phyloP scores from a whole-genome alignment of 2,888 invertebrate genomes.

The Muschampia plurimacula region DNA sequence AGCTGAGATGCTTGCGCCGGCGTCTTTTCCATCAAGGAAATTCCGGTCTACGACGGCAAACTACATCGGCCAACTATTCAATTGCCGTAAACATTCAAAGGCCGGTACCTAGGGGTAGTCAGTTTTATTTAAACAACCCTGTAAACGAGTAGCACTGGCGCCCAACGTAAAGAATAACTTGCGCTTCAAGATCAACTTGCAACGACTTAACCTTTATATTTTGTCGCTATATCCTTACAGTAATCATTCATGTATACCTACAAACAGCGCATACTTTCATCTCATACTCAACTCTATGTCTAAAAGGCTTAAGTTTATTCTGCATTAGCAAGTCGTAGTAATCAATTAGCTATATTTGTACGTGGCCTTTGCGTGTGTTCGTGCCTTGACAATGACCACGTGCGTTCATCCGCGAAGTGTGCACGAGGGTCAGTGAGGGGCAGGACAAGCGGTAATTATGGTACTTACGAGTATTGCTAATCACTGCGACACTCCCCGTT shows the following conservation, averaged over 20 bases:
- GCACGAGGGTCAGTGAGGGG: background rate
- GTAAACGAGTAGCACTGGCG: too few relatives aligned
- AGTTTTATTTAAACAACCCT: too few relatives aligned
- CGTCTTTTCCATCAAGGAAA: too few relatives aligned
- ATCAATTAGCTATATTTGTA: slow-evolving; percentile 10
- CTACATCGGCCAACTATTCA: too few relatives aligned
- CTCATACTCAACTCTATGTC: background rate
- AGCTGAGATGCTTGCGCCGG: too few relatives aligned
- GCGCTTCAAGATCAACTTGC: background rate
- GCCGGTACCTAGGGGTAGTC: too few relatives aligned
- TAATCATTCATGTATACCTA: slow-evolving; percentile 6
- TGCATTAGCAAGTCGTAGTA: background rate
- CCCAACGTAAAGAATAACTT: too few relatives aligned
- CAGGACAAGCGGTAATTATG: background rate
- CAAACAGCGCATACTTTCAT: background rate
- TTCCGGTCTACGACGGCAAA: too few relatives aligned
- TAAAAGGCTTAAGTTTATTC: background rate
- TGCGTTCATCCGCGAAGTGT: slow-evolving; percentile 41
- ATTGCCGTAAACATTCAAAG: too few relatives aligned
- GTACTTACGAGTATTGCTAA: background rate
- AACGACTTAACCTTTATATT: slow-evolving; percentile 4
- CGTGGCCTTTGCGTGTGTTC: slow-evolving; percentile 19
- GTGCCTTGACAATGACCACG: slow-evolving; percentile 47
- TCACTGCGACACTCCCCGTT: background rate
- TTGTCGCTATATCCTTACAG: background rate